Conservation (phyloP, 1,140 invertebrate species). For the Cydia splendana region DNA sequence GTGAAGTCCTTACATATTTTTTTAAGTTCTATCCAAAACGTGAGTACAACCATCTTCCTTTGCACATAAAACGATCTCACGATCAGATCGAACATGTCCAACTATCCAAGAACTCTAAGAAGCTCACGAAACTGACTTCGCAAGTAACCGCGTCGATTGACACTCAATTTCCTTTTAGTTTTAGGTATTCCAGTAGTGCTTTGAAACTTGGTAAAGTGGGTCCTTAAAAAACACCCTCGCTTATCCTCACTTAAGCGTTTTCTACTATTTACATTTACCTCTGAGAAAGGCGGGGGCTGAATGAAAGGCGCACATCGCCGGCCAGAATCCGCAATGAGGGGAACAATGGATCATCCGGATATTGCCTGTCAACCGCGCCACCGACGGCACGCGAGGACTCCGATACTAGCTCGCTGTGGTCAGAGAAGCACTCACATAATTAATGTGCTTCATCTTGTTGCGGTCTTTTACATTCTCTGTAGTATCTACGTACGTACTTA, state of each 20-base stretch:
- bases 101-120: not conserved
- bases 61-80: not conserved
- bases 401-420: not conserved
- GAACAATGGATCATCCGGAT: constrained; percentile 35
- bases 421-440: not conserved
- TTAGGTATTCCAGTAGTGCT: constrained; percentile 19
- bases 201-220: not conserved
- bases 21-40: not conserved
- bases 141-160: constrained; percentile 17
- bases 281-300: not conserved
- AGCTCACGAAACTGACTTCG: constrained; percentile 17
- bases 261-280: constrained; percentile 22
- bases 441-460: no score
- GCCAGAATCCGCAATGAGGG: constrained; percentile 33
- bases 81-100: not conserved
- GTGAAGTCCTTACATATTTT: no score
- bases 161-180: constrained; percentile 25
- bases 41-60: not conserved
- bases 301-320: not conserved
- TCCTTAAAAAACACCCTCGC: constrained; percentile 5
- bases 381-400: not conserved
- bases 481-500: no score
- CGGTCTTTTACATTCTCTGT: no score
- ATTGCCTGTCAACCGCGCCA: constrained; percentile 33
- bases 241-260: constrained; percentile 8